Evolutionary conservation across 2,888 invertebrate species (phyloP), one percentile per base, ranked within the genome.

Genomic region (Phasia obesa): DNA sequence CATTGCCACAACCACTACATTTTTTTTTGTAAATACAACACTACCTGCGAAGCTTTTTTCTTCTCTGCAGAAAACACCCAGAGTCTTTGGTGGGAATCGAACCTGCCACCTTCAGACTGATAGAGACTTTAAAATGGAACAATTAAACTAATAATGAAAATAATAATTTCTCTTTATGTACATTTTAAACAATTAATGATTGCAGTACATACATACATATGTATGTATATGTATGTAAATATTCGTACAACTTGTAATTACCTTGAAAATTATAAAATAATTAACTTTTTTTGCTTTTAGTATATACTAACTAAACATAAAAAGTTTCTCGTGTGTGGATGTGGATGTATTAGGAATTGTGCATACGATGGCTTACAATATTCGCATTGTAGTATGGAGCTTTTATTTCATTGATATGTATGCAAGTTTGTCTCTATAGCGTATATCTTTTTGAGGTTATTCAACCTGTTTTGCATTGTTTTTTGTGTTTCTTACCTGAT

Each of bases 381-480:
- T 51, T 62, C 38, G 51, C 51, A 60, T 51, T 62, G 38, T 74
- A 27, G 31, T 55, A 64, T 47, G 35, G n/a, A 74, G 74, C 44
- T 65, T 62, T 74, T 71, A 60, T 71, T 60, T 62, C 60, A 27
- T 42, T 44, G 44, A 55, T 64, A 64, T 44, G 25, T 73, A 62
- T 73, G 38, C 49, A 59, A 59, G 49, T 25, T 15, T 19, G 73
- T 74, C 25, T 64, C 53, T 55, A 25, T 38, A 74, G 53, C 53
- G 47, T 51, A 76, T 35, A 44, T 21, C n/a, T 79, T 82, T 77
- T 84, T 84, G 75, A 76, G 77, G 75, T 80, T 82, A 70, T 82
- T 82, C 82, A 84, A 79, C 76, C 59, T 79, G 65, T 53, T 73
- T 74, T 73, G 84, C 71, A 76, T 82, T 84, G 74, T 69, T 65